Conservation (phyloP, 2,797 vertebrate species). For the Kryptolebias ocellatus region DNA sequence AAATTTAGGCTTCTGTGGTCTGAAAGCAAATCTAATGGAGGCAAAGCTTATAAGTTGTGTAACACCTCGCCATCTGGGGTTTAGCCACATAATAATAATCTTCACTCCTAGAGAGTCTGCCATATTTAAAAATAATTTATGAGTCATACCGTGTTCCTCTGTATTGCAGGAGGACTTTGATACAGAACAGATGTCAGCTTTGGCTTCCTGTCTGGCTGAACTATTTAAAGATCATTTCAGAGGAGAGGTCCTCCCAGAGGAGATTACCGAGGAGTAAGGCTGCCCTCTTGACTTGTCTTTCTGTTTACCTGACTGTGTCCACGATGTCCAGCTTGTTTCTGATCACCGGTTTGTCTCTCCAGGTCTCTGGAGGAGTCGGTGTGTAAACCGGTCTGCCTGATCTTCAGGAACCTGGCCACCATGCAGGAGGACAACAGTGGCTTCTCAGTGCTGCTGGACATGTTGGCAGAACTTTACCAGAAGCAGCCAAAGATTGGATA, state of each 20-base stretch:
- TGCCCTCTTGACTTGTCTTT: background rate
- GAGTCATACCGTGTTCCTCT: background rate
- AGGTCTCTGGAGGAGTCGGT: constrained; percentile 96
- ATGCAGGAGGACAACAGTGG: constrained; percentile 98
- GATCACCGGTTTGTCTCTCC: background rate
- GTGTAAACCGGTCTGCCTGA: constrained; percentile 92
- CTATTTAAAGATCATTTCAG: constrained; percentile 96
- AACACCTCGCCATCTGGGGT: background rate
- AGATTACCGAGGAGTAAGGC: constrained; percentile 93
- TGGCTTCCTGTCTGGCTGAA: constrained; percentile 94
- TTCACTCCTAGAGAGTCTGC: background rate
- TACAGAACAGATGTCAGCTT: constrained; percentile 90
- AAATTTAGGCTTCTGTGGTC: too few relatives aligned
- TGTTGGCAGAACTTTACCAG: constrained; percentile 95
- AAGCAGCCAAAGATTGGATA: constrained; percentile 98
- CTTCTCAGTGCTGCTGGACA: constrained; percentile 92
- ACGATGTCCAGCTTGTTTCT: constrained; percentile 3
- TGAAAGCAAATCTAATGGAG: background rate
- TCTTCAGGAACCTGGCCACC: constrained; percentile 96
- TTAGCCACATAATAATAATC: background rate
- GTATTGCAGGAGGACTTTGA: constrained; percentile 93
- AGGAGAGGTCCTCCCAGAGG: constrained; percentile 93
- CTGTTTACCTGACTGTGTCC: background rate
- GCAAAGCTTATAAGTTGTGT: background rate
- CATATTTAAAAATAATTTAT: background rate